These are phyloP conservation scores for Calameuta filiformis DNA, from an alignment of 2,888 invertebrate genomes.

Conservation along the genomic window DNA sequence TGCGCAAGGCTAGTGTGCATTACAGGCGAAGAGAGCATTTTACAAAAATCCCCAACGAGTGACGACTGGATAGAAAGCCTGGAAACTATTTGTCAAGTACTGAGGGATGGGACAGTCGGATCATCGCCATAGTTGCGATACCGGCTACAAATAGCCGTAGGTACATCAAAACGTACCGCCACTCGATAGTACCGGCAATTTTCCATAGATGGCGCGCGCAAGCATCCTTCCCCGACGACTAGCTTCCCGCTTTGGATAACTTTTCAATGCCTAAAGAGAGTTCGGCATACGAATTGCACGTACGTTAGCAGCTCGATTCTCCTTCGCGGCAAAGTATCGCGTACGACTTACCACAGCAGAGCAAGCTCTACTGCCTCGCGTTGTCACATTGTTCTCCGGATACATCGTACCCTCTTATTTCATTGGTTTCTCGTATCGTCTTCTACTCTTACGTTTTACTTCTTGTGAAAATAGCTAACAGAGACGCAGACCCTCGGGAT, in stretches of 20 bases:
- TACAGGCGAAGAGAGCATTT: neutral
- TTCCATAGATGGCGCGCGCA: neutral
- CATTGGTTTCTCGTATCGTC: neutral
- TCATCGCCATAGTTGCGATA: constrained; percentile 22
- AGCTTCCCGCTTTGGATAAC: neutral
- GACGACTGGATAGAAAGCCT: constrained; percentile 3
- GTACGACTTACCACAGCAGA: neutral
- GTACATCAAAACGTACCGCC: neutral
- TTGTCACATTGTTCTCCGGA: neutral
- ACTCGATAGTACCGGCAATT: neutral
- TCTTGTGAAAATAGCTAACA: neutral
- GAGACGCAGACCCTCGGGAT: neutral
- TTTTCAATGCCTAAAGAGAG: neutral
- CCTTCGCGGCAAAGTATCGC: neutral
- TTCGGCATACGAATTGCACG: neutral
- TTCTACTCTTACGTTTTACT: neutral
- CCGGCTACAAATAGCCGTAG: constrained; percentile 48
- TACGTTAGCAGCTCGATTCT: neutral
- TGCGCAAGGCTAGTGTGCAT: neutral
- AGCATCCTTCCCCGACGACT: neutral
- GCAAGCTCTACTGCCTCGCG: neutral
- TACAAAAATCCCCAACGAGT: neutral
- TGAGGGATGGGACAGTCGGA: constrained; percentile 40
- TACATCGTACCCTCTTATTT: neutral
- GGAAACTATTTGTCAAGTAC: constrained; percentile 47